Conservation (phyloP, 2,888 invertebrate genomes). For the Mythimna vitellina region DNA sequence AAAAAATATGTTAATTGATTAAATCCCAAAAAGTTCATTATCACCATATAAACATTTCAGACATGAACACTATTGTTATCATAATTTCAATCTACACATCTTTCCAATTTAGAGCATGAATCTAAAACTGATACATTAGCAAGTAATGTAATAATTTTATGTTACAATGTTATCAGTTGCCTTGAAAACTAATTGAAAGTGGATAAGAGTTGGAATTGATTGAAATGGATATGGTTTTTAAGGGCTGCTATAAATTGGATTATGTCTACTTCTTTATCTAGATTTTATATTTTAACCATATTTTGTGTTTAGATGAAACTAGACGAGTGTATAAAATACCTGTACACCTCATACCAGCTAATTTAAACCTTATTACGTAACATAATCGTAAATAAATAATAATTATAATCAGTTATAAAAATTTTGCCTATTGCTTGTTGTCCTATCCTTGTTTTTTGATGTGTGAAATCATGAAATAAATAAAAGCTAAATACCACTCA, state of each 20-base stretch:
- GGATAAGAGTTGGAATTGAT: constrained; percentile 70
- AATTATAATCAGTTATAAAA: background rate
- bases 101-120: constrained; percentile 53
- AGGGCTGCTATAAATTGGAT: constrained; percentile 29
- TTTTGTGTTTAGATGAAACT: no score
- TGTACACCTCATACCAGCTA: no score
- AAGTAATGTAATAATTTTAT: constrained; percentile 40
- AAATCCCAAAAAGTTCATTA: background rate
- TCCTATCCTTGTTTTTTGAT: background rate
- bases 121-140: constrained; percentile 52
- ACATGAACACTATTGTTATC: constrained; percentile 31
- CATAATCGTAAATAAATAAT: no score
- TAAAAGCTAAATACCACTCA: no score
- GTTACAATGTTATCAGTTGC: constrained; percentile 68
- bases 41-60: background rate
- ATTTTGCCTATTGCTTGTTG: background rate
- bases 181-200: constrained; percentile 74
- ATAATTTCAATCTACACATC: constrained; percentile 51
- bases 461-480: no score
- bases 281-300: background rate
- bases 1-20: no score
- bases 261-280: constrained; percentile 15
- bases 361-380: no score
- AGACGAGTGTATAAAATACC: no score
- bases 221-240: constrained; percentile 42